Conservation (phyloP, 1,140 invertebrate species). For the Drosophila nigromelanica region DNA sequence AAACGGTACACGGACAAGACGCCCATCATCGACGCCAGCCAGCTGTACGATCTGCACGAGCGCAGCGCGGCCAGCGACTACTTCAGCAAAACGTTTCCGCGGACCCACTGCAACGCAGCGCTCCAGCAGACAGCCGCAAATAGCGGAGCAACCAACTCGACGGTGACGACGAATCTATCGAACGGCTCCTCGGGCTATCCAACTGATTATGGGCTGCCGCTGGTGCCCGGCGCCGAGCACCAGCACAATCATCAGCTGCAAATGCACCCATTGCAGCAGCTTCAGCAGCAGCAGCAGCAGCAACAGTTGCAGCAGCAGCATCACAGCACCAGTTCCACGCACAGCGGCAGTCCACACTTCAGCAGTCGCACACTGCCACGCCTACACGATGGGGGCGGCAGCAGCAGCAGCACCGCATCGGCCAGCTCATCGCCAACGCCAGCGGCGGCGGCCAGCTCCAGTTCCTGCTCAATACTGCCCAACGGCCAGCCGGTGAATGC, state of each 20-base stretch:
- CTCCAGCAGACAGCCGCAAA: constrained; percentile 36
- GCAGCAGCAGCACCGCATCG: constrained; percentile 52
- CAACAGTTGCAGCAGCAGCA: constrained; percentile 61
- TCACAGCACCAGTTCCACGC: constrained; percentile 50
- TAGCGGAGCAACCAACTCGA: constrained; percentile 59
- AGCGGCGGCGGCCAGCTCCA: constrained; percentile 37
- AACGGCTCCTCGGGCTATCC: constrained; percentile 86
- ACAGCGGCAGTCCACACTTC: constrained; percentile 71
- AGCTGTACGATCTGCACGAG: constrained; percentile 82
- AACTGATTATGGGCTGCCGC: constrained; percentile 91
- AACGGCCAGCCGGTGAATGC: constrained; percentile 85
- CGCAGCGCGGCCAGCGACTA: constrained; percentile 83
- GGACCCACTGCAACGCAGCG: constrained; percentile 60
- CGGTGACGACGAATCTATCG: constrained; percentile 72
- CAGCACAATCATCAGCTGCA: constrained; percentile 80
- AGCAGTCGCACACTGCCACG: constrained; percentile 73
- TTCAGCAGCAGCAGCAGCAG: constrained; percentile 70
- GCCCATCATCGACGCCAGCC: constrained; percentile 87
- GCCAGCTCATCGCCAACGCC: constrained; percentile 52
- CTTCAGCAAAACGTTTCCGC: constrained; percentile 85
- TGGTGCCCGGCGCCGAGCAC: constrained; percentile 85
- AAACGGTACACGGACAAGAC: constrained; percentile 89
- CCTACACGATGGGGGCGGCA: constrained; percentile 61
- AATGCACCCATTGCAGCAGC: constrained; percentile 75
- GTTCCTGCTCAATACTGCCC: constrained; percentile 73